Conservation (phyloP, 1,140 invertebrate genomes). For the Drosophila eugracilis region DNA sequence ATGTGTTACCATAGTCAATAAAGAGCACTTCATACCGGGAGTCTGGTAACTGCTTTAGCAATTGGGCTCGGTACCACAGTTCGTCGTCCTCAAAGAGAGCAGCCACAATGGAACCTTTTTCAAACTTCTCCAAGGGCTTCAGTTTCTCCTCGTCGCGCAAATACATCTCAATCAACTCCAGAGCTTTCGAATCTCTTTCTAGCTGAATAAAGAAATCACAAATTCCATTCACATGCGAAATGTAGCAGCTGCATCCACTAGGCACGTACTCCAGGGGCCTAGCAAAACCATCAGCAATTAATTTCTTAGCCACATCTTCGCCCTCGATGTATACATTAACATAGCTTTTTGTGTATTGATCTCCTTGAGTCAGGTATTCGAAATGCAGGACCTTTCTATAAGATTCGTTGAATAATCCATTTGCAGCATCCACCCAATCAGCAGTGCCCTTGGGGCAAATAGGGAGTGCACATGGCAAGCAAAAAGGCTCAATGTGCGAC, state of each 20-base stretch:
- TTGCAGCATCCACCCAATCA: conserved; percentile 88
- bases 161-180: conserved; percentile 88
- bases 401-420: conserved; percentile 86
- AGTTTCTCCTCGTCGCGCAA: conserved; percentile 84
- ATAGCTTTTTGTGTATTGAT: conserved; percentile 85
- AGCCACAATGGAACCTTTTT: conserved; percentile 88
- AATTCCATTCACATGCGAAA: conserved; percentile 89
- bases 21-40: conserved; percentile 88
- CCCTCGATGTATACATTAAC: conserved; percentile 88
- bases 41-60: conserved; percentile 87
- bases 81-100: conserved; percentile 89
- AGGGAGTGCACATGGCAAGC: conserved; percentile 88
- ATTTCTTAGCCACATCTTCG: conserved; percentile 87
- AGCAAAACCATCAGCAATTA: conserved; percentile 86
- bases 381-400: conserved; percentile 65
- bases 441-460: conserved; percentile 87
- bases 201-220: conserved; percentile 90
- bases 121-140: conserved; percentile 57
- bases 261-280: conserved; percentile 85
- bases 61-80: conserved; percentile 89
- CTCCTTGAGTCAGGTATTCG: conserved; percentile 86
- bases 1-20: conserved; percentile 91
- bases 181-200: conserved; percentile 87
- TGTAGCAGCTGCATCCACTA: conserved; percentile 86
- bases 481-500: conserved; percentile 86